phyloP scores from a whole-genome alignment of 2,113 vertebrate species.

The Myrmecobius fasciatus region DNA sequence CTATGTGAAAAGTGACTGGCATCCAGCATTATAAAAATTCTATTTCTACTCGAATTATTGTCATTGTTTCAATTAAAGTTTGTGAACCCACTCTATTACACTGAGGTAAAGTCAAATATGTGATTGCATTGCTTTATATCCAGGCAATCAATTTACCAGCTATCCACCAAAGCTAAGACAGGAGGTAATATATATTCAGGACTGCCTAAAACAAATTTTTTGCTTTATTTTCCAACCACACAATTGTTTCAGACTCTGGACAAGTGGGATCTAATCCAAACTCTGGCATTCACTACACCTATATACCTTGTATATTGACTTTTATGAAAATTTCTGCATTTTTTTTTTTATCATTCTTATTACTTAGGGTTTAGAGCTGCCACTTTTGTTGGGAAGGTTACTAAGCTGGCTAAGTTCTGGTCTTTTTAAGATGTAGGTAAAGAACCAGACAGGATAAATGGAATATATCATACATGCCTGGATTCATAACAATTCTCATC shows the following conservation, averaged over 20 bases:
- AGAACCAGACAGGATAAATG: not conserved
- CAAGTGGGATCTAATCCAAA: accelerated
- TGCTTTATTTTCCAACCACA: not conserved
- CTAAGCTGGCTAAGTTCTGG: not conserved
- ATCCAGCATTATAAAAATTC: accelerated
- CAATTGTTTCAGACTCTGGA: accelerated
- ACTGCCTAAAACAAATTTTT: not conserved
- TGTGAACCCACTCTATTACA: not conserved
- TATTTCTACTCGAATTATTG: accelerated
- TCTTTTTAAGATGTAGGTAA: too few species aligned
- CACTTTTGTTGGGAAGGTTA: not conserved
- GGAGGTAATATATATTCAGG: accelerated
- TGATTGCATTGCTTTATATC: not conserved
- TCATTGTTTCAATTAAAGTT: too few species aligned
- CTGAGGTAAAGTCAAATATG: accelerated
- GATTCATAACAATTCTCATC: not conserved
- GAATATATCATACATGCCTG: not conserved
- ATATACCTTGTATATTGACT: not conserved
- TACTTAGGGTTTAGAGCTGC: not conserved
- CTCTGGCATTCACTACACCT: too few species aligned
- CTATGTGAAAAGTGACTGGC: not conserved
- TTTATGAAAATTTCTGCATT: not conserved
- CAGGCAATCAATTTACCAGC: not conserved
- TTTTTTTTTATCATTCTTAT: not conserved
- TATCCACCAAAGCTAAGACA: not conserved